Evolutionary conservation across 2,888 invertebrate species (phyloP).

Genomic region (Dryococelus australis): DNA sequence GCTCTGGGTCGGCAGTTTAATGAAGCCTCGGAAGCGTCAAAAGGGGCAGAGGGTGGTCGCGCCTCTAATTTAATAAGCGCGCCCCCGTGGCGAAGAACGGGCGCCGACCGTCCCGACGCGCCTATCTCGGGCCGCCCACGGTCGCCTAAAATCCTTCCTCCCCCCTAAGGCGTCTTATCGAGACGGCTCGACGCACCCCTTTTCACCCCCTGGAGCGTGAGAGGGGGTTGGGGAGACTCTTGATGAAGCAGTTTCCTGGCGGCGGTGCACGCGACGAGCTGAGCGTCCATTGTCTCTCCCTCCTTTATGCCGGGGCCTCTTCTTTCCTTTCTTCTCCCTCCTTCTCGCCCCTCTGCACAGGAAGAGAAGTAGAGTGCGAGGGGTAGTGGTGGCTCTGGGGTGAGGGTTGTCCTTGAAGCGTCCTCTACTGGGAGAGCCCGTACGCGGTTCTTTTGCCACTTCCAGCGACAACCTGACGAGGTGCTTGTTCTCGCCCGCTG

Average conservation of each 20-base stretch:
- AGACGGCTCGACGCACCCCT: neutral
- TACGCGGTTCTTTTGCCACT: too few species aligned
- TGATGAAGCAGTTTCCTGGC: constrained; percentile 10
- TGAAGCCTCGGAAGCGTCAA: too few species aligned
- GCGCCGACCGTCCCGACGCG: too few species aligned
- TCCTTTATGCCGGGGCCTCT: neutral
- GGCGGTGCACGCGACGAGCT: neutral
- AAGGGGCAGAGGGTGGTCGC: too few species aligned
- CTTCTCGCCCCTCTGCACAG: neutral
- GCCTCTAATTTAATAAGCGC: too few species aligned
- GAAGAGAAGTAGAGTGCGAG: neutral
- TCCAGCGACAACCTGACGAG: too few species aligned
- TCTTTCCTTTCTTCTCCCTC: neutral
- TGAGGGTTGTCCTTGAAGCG: neutral
- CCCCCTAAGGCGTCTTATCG: neutral
- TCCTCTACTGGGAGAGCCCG: neutral
- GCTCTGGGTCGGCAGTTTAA: too few species aligned
- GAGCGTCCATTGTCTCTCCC: neutral
- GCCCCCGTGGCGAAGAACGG: too few species aligned
- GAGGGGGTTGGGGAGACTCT: neutral
- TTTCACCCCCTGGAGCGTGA: neutral
- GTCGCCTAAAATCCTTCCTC: neutral
- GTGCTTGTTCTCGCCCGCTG: too few species aligned
- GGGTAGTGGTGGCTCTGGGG: neutral
- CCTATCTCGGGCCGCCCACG: too few species aligned